Evolutionary conservation across 2,113 vertebrate genomes (phyloP).

Genomic region (Pristiophorus japonicus): DNA sequence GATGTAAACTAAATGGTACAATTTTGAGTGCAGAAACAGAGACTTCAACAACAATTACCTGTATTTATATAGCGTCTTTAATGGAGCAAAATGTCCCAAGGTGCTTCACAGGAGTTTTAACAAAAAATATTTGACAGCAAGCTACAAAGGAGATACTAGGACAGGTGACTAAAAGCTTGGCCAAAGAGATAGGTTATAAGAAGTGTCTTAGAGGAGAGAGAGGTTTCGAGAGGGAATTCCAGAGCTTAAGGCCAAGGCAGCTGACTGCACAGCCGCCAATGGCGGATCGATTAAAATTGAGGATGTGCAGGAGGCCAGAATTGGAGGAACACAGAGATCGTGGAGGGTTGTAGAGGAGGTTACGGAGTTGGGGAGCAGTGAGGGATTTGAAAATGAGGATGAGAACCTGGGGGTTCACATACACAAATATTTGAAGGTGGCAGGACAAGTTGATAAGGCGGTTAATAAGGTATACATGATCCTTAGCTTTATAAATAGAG

Average conservation of each 20-base stretch:
- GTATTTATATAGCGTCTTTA: background rate
- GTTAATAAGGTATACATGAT: background rate
- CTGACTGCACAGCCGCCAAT: background rate
- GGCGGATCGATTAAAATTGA: no score
- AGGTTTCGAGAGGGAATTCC: background rate
- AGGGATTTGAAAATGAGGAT: background rate
- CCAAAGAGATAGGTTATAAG: background rate
- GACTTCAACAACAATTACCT: background rate
- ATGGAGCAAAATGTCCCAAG: background rate
- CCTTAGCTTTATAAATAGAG: background rate
- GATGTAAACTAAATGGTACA: background rate
- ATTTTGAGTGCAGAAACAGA: background rate
- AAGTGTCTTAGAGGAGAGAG: background rate
- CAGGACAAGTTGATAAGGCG: background rate
- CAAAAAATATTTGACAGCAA: background rate
- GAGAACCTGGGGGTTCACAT: background rate
- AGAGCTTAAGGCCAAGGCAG: background rate
- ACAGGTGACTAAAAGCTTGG: background rate
- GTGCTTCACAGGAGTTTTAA: background rate
- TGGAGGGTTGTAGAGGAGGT: background rate
- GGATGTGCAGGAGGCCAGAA: background rate
- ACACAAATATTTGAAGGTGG: background rate
- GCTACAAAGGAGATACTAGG: background rate
- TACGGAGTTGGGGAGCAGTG: background rate
- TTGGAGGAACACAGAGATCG: background rate